phyloP scores from a whole-genome alignment of 2,113 vertebrate species.

The Upupa epops region DNA sequence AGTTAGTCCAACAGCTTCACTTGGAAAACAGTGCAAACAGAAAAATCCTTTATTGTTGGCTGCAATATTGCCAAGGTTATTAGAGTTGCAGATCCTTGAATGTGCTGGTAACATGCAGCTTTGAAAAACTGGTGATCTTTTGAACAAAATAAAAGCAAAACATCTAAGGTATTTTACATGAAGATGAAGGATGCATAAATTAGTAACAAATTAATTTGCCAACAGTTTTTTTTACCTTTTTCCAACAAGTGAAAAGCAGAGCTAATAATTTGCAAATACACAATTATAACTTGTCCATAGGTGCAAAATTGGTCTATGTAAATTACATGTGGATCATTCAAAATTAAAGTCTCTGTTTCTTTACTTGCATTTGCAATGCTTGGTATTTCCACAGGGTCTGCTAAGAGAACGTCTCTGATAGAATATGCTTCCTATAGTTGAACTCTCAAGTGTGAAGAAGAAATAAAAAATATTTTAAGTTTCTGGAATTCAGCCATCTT shows the following conservation, averaged over 20 bases:
- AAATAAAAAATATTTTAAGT: not conserved
- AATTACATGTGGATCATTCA: not conserved
- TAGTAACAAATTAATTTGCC: not conserved
- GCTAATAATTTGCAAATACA: not conserved
- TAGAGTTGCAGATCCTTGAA: not conserved
- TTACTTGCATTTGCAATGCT: not conserved
- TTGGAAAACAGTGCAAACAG: not conserved
- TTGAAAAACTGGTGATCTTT: not conserved
- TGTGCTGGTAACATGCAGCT: not conserved
- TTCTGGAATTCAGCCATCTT: not conserved
- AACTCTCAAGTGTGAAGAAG: not conserved
- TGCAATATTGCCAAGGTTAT: not conserved
- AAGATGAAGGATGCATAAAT: not conserved
- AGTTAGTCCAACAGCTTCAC: not conserved
- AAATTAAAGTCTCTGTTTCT: not conserved
- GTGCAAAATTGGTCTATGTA: not conserved
- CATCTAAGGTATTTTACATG: not conserved
- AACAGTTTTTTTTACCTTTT: not conserved
- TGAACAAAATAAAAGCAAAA: not conserved
- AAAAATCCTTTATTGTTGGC: not conserved
- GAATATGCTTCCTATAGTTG: not conserved
- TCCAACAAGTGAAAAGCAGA: not conserved
- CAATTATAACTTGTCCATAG: not conserved
- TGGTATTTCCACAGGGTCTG: not conserved
- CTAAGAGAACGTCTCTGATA: not conserved